These are phyloP conservation scores for Ophraella communa DNA, from an alignment of 2,888 invertebrate species.

Conservation along the genomic window DNA sequence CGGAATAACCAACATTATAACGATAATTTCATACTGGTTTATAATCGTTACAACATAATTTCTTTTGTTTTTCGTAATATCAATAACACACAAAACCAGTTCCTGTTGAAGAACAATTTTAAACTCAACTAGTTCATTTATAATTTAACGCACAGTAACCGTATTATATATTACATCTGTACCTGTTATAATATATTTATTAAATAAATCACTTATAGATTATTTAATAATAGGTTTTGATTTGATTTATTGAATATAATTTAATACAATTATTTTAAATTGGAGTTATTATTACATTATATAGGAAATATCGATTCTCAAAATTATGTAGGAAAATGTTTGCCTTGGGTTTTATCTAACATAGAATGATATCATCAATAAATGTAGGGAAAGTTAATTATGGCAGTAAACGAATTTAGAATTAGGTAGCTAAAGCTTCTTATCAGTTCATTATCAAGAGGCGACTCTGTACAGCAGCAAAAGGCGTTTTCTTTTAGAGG, in stretches of 20 bases:
- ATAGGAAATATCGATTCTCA: not conserved
- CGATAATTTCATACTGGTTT: not conserved
- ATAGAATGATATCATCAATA: not conserved
- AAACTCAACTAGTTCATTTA: not conserved
- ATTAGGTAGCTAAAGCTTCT: too few species aligned
- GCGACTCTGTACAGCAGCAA: too few species aligned
- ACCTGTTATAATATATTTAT: not conserved
- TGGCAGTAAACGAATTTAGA: too few species aligned
- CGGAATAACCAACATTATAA: not conserved
- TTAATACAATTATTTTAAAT: not conserved
- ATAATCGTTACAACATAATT: not conserved
- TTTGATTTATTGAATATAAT: not conserved
- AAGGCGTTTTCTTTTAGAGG: too few species aligned
- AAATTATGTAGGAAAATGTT: not conserved
- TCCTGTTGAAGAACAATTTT: not conserved
- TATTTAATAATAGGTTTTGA: not conserved
- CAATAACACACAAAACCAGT: not conserved
- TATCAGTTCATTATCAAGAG: too few species aligned
- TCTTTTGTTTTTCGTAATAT: not conserved
- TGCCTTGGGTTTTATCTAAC: not conserved
- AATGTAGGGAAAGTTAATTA: too few species aligned
- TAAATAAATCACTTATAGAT: not conserved
- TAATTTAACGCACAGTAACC: not conserved
- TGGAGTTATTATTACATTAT: not conserved
- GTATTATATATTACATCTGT: not conserved